A percentile compares a stretch with the other conserved stretches of the same genome.
These are phyloP conservation scores for Anoplolepis gracilipes DNA, from an alignment of 1,140 invertebrate genomes.

Conservation along the genomic window DNA sequence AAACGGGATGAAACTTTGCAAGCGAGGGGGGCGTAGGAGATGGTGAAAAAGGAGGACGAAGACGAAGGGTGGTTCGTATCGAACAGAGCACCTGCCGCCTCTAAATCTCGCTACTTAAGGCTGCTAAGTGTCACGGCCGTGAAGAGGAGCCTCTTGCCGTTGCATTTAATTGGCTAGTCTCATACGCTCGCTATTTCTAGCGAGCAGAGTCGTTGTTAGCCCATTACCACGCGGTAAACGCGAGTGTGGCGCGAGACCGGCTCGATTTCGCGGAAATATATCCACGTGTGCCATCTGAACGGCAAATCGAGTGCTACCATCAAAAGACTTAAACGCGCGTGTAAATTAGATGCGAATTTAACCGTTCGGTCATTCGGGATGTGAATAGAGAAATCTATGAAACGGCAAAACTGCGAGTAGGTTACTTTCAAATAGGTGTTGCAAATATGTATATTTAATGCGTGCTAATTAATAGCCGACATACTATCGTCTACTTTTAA, in stretches of 20 bases:
- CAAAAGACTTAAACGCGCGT: too few relatives aligned
- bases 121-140: conserved; percentile 78
- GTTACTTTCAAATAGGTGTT: background rate
- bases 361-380: too few relatives aligned
- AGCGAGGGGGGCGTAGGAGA: conserved; percentile 2
- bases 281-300: conserved; percentile 24
- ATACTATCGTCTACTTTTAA: too few relatives aligned
- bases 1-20: conserved; percentile 56
- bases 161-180: conserved; percentile 82
- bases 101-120: conserved; percentile 84
- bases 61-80: conserved; percentile 35
- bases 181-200: conserved; percentile 79
- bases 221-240: conserved; percentile 38
- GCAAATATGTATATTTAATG: background rate
- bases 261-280: conserved; percentile 35
- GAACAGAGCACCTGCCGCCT: conserved; percentile 81
- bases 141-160: conserved; percentile 69
- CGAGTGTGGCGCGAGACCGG: background rate
- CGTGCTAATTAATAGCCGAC: too few relatives aligned
- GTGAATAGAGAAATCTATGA: background rate
- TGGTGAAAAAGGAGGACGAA: background rate
- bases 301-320: conserved; percentile 13
- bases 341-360: conserved; percentile 32
- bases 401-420: background rate
- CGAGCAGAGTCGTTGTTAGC: conserved; percentile 34